Conservation (phyloP, 2,888 invertebrate species). For the Agrotis clavis region DNA sequence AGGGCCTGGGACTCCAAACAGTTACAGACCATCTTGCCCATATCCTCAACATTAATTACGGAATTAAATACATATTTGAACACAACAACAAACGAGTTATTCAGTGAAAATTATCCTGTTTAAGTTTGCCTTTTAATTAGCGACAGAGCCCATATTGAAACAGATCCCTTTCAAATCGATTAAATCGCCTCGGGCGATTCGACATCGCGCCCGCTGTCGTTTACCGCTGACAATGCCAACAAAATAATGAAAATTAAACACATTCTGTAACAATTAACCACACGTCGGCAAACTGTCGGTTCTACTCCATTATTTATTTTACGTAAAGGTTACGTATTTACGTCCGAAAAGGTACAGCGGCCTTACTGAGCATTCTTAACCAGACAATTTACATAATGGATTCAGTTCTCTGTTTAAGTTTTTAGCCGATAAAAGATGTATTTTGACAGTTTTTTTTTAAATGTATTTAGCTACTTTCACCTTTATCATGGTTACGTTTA, state of each 20-base stretch:
- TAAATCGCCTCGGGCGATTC: slow-evolving; percentile 53
- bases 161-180: slow-evolving; percentile 58
- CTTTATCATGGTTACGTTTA: too few species aligned
- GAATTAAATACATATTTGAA: slow-evolving; percentile 3
- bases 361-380: slow-evolving; percentile 22
- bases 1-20: neutral
- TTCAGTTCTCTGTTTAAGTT: slow-evolving; percentile 13
- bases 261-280: slow-evolving; percentile 67
- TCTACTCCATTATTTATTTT: slow-evolving; percentile 63
- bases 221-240: slow-evolving; percentile 63
- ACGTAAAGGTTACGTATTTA: slow-evolving; percentile 27
- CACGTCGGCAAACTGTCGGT: slow-evolving; percentile 58
- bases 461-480: too few species aligned
- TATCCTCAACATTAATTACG: neutral
- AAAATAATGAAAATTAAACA: slow-evolving; percentile 71
- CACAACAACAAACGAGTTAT: slow-evolving; percentile 4
- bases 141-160: slow-evolving; percentile 32
- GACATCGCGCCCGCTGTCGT: slow-evolving; percentile 52
- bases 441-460: too few species aligned
- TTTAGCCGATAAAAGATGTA: neutral
- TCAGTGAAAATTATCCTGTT: slow-evolving; percentile 16
- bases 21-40: neutral
- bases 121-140: slow-evolving; percentile 39
- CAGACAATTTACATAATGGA: slow-evolving; percentile 17
- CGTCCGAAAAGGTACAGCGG: slow-evolving; percentile 26